Evolutionary conservation across 2,797 vertebrate genomes (phyloP), one percentile per base, ranked within the genome.

Genomic region (Alauda arvensis): DNA sequence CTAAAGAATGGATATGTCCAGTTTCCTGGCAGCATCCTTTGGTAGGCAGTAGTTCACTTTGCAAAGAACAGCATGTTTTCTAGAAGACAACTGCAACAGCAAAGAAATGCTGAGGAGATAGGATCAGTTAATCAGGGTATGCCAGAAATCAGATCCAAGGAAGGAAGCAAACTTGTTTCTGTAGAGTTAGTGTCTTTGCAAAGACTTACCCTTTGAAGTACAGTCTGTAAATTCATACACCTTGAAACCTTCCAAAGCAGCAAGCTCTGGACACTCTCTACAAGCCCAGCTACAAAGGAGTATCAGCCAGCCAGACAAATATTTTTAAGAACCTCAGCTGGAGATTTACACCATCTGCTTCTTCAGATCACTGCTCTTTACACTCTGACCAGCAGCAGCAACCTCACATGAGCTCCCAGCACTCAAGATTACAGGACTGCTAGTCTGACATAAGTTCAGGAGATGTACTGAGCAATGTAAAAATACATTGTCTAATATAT

Each of bases 111-210:
- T 2, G 5, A 49, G 55, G 12, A 87, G 82, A 87, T 26, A 83
- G 51, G 29, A 89, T 81, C 74, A 76, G 68, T 72, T 85, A 80
- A 83, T 85, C 40, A 93, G 37, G 2, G 5, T 29, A 46, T 31
- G 43, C 12, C 55, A 86, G 77, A 77, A 92, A 87, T 75, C 77
- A 84, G 65, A 90, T 23, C 55, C 78, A 71, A 67, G 76, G 83
- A 83, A 84, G 53, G 39, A 81, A 92, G 70, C 20, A 6, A 78
- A 81, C 76, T 79, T 74, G 76, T 43, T 91, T 87, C 76, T 91
- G 79, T 79, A 83, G 21, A 79, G 26, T 46, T 48, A 61, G 17
- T 31, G 55, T 42, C 68, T 86, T 28, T 77, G 61, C 65, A 79
- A 56, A 81, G 37, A 48, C 68, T 49, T 12, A 42, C 14, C 3